Percentiles rank a stretch among this genome's conserved stretches.
Evolutionary conservation across 2,797 vertebrate species (phyloP).

Genomic region (Cheirogaleus major): DNA sequence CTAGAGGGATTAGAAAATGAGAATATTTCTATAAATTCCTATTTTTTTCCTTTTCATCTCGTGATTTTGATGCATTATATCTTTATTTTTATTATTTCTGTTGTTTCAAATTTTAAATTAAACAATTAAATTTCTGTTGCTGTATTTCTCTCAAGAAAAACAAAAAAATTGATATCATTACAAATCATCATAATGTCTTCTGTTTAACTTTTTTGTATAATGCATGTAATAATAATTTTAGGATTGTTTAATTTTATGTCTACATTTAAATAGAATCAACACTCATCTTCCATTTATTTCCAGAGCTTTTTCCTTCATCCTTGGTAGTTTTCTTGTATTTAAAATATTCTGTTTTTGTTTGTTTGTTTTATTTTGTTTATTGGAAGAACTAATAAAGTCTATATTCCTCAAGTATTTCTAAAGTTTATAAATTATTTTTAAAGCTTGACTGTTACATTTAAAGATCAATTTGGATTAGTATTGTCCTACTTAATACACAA

Average conservation of each 20-base stretch:
- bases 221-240: neutral
- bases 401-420: neutral
- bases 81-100: neutral
- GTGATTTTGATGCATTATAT: neutral
- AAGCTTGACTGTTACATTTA: neutral
- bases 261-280: neutral
- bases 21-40: neutral
- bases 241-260: neutral
- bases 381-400: neutral
- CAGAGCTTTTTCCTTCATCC: neutral
- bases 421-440: neutral
- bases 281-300: neutral
- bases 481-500: neutral
- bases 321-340: no score
- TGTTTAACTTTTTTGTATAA: neutral
- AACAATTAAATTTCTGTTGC: neutral
- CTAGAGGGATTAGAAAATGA: neutral
- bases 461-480: neutral
- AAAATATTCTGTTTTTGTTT: neutral
- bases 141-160: neutral
- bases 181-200: neutral
- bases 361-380: neutral
- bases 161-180: neutral
- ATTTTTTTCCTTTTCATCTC: neutral
- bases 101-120: neutral